A percentile compares a stretch with the other conserved stretches of the same genome.
Evolutionary conservation across 2,113 vertebrate genomes (phyloP).

Genomic region (Noturus placidus): DNA sequence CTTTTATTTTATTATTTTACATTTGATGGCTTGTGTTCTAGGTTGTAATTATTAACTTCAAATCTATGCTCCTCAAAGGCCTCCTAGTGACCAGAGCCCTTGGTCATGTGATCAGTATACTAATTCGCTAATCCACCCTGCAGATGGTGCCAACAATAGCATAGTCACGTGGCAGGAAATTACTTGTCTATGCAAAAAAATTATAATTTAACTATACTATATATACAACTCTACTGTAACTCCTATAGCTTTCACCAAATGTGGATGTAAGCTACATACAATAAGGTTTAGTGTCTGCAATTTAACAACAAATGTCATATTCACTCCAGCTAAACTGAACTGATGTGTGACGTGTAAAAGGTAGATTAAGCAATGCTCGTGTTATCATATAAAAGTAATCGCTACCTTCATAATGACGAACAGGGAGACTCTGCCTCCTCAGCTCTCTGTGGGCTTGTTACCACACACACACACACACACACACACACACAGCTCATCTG

Average conservation of each 20-base stretch:
- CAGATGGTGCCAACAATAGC: background rate
- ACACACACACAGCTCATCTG: constrained; percentile 2
- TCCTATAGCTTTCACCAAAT: background rate
- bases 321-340: background rate
- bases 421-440: background rate
- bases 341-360: background rate
- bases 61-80: background rate
- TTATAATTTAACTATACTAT: no score
- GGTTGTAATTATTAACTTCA: background rate
- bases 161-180: background rate
- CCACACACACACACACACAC: background rate
- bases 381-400: constrained; percentile 7
- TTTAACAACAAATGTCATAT: constrained; percentile 10
- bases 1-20: background rate
- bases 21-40: background rate
- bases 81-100: background rate
- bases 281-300: constrained; percentile 6
- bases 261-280: background rate
- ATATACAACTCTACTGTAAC: background rate
- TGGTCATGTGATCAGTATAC: background rate
- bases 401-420: background rate
- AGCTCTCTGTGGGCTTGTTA: background rate
- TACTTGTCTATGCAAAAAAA: background rate
- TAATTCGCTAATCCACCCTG: background rate
- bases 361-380: background rate